Evolutionary conservation across 2,797 vertebrate species (phyloP), one percentile per base, ranked within the genome.

Genomic region (Eulemur albifrons): DNA sequence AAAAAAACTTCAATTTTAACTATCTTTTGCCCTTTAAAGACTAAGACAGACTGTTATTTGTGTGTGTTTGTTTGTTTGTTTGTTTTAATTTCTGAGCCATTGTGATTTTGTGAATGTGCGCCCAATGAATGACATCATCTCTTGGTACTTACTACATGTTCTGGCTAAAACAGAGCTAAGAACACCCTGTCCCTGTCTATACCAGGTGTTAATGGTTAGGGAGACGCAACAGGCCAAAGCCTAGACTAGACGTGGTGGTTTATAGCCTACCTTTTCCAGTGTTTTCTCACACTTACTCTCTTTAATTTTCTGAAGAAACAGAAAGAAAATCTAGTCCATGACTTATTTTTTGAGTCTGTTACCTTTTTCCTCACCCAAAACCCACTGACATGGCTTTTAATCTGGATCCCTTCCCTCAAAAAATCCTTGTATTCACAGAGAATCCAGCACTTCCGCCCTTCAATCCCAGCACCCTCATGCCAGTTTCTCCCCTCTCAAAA

Each of bases 131-230:
- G 94, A 95, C 35, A 65, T 72, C 85, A 93, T 88, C 87, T 95
- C 83, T 80, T 45, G 45, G 87, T 96, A 63, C 94, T 97, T 43
- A 94, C 92, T 92, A 14, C 93, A 70, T 38, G 83, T 97, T 96
- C 95, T 87, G 67, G 54, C 79, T 63, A 76, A 95, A 80, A 57
- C 0, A 1, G 84, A 92, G 35, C 70, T 50, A 25, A 90, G 94
- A 89, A 96, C 82, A 80, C 57, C 17, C 88, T 52, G 92, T 94
- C 85, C 85, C 85, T 90, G 85, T 82, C 61, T 45, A 30, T 73
- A 75, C 18, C 45, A 61, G 90, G 75, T 20, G 13, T 85, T 79
- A 81, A 81, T 10, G 67, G 69, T 48, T 77, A 89, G 84, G 27
- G 59, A 95, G 86, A 84, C 90, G 94, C 65, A 21, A 59, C 3